Base-by-base conservation (phyloP, 2,888 invertebrate species). In the Drosophila kanekoi region DNA sequence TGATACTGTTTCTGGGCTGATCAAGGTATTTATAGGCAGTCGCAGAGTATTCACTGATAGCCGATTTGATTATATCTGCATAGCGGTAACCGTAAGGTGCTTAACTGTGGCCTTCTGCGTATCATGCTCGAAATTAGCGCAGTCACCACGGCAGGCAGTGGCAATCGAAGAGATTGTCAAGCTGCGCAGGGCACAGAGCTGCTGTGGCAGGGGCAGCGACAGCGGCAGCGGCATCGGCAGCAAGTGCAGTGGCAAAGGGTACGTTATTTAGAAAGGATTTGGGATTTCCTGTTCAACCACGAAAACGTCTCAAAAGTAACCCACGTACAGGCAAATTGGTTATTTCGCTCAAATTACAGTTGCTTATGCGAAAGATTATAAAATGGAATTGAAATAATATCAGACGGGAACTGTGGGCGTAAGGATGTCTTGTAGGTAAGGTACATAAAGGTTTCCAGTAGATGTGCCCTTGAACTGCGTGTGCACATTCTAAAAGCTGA, bases 111-210 rank as follows among this genome's bases (percentile, higher is more conserved):
- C 85, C 85, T 85, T 85, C 85, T 85, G 89, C 89, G 85, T 85
- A 85, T 85, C 88, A 89, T 87, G 89, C 56, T 82, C 61, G 77
- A 73, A 87, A 89, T 85, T 82, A 89, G 78, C 88, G 87, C 72
- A 89, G 84, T 87, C 89, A 89, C 85, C 71, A 68, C 69, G 43
- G 47, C 32, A 37, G 37, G 52, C 53, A 54, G 49, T 41, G 60
- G 62, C 62, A 47, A 58, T 71, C 71, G 65, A 54, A 56, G 82
- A 79, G 79, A 79, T 87, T 85, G 89, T 87, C 89, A 79, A 64
- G 76, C 48, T 69, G 65, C 63, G 44, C 32, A 51, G 28, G 28
- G 28, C 28, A 28, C 28, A 28, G 8, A 8, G 62, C 32, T 9
- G 23, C 33, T 18, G n/a, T 9, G n/a, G 45, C 48, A 35, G 60